These are phyloP conservation scores for Bradypodion pumilum DNA, from an alignment of 2,797 vertebrate species.

Conservation along the genomic window DNA sequence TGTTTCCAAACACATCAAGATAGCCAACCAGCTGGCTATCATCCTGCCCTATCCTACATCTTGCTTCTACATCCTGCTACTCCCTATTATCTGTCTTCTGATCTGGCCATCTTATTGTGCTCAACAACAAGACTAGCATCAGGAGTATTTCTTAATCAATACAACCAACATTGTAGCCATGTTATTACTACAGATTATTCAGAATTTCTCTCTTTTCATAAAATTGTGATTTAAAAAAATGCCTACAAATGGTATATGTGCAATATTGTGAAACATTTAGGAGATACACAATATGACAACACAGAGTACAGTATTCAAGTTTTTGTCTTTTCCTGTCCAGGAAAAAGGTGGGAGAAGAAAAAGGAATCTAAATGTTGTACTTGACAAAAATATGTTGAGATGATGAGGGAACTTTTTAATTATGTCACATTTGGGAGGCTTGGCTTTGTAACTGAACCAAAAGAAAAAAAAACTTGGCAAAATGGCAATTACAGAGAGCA, in stretches of 20 bases:
- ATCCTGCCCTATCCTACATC: too few relatives aligned
- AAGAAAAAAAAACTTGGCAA: conserved; percentile 29
- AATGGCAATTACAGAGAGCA: neutral
- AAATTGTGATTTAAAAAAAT: neutral
- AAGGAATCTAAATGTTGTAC: neutral
- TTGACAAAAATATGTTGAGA: conserved; percentile 26
- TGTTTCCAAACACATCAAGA: neutral
- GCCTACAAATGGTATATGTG: too few relatives aligned
- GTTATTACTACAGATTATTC: neutral
- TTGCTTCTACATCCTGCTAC: neutral
- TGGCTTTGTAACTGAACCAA: conserved; percentile 14
- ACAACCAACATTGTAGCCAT: neutral
- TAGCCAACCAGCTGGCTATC: too few relatives aligned
- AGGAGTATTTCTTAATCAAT: too few relatives aligned
- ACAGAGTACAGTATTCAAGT: neutral
- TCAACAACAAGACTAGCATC: neutral
- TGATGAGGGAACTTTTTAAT: conserved; percentile 20
- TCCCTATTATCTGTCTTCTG: neutral
- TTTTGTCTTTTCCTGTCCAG: too few relatives aligned
- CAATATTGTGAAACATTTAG: neutral
- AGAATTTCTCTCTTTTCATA: neutral
- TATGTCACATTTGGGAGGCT: conserved; percentile 1
- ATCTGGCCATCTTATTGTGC: neutral
- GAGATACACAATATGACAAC: neutral
- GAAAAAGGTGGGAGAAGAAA: neutral